Evolutionary conservation across 2,888 invertebrate genomes (phyloP), one percentile per base, ranked within the genome.

Genomic region (Tanytarsus gracilentus): DNA sequence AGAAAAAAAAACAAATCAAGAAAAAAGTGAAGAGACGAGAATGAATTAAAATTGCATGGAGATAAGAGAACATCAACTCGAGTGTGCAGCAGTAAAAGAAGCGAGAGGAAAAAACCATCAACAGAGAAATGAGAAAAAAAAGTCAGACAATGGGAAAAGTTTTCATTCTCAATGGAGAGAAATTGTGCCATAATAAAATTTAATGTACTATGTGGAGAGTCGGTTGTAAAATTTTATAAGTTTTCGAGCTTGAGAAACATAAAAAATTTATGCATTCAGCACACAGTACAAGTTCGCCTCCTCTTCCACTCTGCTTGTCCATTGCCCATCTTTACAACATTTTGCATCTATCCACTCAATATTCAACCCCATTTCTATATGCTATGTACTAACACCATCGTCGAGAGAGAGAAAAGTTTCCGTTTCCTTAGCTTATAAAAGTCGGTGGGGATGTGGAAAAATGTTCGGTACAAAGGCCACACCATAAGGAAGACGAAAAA

Each of bases 381-480:
- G n/a, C n/a, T n/a, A n/a, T n/a, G n/a, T n/a, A n/a, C n/a, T n/a
- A n/a, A n/a, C n/a, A n/a, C n/a, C n/a, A n/a, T n/a, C n/a, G n/a
- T n/a, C n/a, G n/a, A n/a, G n/a, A n/a, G n/a, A n/a, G n/a, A 39
- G 39, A 58, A 58, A 58, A 58, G 56, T 58, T 58, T 58, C 56
- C 56, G 56, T 58, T 58, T 58, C 56, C 56, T 58, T 58, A 29
- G 56, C 56, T 58, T 44, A 58, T 44, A 44, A 58, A 58, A 40
- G n/a, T n/a, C n/a, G n/a, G n/a, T 21, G 25, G n/a, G 4, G 39
- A 39, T 9, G 39, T 14, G 40, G 40, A 40, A 16, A 40, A n/a
- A n/a, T n/a, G n/a, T n/a, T n/a, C n/a, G n/a, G n/a, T n/a, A n/a
- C n/a, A n/a, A n/a, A n/a, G n/a, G n/a, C n/a, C n/a, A n/a, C n/a